Conservation (phyloP, 1,140 invertebrate genomes). For the Drosophila truncata region DNA sequence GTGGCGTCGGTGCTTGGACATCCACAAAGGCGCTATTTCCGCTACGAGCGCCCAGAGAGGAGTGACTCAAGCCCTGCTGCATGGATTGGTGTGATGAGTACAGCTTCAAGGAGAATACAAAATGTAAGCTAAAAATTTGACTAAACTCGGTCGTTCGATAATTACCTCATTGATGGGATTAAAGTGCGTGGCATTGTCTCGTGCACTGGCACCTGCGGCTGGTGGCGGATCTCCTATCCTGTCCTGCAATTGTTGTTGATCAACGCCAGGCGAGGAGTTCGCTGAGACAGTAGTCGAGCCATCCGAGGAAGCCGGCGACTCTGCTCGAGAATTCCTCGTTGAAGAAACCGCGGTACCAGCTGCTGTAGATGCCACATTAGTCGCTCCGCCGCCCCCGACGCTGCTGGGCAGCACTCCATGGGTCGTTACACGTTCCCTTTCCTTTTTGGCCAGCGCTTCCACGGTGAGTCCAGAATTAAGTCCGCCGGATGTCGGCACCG, state of each 20-base stretch:
- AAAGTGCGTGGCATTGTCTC: constrained; percentile 73
- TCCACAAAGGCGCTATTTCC: constrained; percentile 63
- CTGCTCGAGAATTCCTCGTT: constrained; percentile 74
- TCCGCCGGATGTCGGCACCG: constrained; percentile 47
- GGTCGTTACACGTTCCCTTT: constrained; percentile 41
- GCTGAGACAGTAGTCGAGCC: constrained; percentile 93
- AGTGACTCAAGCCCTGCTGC: constrained; percentile 33
- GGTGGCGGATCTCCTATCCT: constrained; percentile 49
- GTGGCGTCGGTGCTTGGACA: constrained; percentile 47
- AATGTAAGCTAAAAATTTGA: no score
- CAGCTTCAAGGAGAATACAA: constrained; percentile 58
- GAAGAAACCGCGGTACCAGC: constrained; percentile 59
- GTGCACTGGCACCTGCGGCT: not conserved
- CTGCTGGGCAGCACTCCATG: constrained; percentile 31
- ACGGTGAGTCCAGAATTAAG: constrained; percentile 59
- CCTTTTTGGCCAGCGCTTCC: constrained; percentile 78
- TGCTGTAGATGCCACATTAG: constrained; percentile 59
- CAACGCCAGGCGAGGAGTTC: constrained; percentile 90
- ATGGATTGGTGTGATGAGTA: constrained; percentile 66
- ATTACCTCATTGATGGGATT: constrained; percentile 82
- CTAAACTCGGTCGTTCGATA: not conserved
- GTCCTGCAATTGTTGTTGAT: constrained; percentile 88
- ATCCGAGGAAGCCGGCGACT: constrained; percentile 84
- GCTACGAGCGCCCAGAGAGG: constrained; percentile 55
- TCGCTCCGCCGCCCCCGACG: constrained; percentile 32